Evolutionary conservation across 2,888 invertebrate genomes (phyloP), one percentile per base, ranked within the genome.

Genomic region (Lepidocyrtoides sp.): DNA sequence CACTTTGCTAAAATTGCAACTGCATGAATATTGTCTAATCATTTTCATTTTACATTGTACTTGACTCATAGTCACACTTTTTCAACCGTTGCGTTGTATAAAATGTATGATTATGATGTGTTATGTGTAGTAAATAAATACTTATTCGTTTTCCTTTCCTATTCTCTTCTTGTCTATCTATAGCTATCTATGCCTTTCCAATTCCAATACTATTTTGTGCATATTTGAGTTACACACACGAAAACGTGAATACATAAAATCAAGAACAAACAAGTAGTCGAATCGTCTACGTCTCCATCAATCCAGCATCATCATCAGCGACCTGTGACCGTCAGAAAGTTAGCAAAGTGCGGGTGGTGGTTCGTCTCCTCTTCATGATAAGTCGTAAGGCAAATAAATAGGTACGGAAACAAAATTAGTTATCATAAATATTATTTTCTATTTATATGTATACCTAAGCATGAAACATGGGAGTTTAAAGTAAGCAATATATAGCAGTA

Each of bases 201-300:
- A 23, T 32, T 32, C 29, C 63, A 63, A 36, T 36, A 36, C 36
- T 4, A 36, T 7, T 36, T n/a, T n/a, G n/a, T n/a, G n/a, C n/a
- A n/a, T n/a, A n/a, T n/a, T n/a, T n/a, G n/a, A n/a, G n/a, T n/a
- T n/a, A n/a, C n/a, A n/a, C 36, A 7, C 36, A 36, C 36, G 7
- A 36, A 36, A 36, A 36, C 36, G 7, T 36, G 3, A 36, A 36
- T 7, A 36, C 29, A 32, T 14, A 5, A 23, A 51, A 77, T 48
- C 29, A 57, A 82, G 41, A 82, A 63, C 81, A 63, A 82, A 60
- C 81, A 60, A 82, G 81, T 60, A 82, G 79, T 79, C 79, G 79
- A 79, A 12, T 23, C 41, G 66, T 7, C 8, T 2, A 12, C 66
- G 66, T 66, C 66, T 36, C 66, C 41, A 66, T n/a, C n/a, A n/a